These are phyloP conservation scores for Raillietiella orientalis DNA, from an alignment of 2,888 invertebrate species.

Conservation along the genomic window DNA sequence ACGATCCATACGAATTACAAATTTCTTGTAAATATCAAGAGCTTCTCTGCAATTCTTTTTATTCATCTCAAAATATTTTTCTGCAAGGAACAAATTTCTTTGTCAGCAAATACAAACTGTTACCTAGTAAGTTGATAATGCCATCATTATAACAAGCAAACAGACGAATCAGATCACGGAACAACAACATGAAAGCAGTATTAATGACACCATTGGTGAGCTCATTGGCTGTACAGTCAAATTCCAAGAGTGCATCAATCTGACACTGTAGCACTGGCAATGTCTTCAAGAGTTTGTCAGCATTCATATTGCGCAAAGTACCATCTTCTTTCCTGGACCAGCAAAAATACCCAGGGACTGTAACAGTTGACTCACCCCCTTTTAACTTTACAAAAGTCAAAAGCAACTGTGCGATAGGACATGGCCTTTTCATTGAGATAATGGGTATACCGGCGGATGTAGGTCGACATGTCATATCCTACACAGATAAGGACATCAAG, in stretches of 20 bases:
- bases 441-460: constrained; percentile 91
- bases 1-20: constrained; percentile 89
- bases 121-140: constrained; percentile 75
- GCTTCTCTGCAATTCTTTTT: constrained; percentile 95
- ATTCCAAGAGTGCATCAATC: constrained; percentile 77
- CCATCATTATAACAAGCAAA: constrained; percentile 99
- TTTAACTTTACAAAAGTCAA: constrained; percentile 99
- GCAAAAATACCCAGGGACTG: neutral
- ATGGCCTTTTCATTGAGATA: constrained; percentile 97
- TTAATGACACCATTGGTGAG: constrained; percentile 95
- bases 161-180: constrained; percentile 89
- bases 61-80: constrained; percentile 99
- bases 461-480: constrained; percentile 99
- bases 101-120: constrained; percentile 17
- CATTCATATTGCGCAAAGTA: constrained; percentile 78
- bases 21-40: constrained; percentile 91
- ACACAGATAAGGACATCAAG: constrained; percentile 10
- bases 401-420: constrained; percentile 91
- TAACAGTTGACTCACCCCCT: constrained; percentile 36
- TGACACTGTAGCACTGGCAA: constrained; percentile 82
- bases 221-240: constrained; percentile 86
- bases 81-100: constrained; percentile 18
- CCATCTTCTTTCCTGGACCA: constrained; percentile 68
- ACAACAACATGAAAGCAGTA: constrained; percentile 93
- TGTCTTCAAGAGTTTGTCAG: constrained; percentile 85